Evolutionary conservation across 2,797 vertebrate genomes (phyloP).

Genomic region (Ara ararauna): DNA sequence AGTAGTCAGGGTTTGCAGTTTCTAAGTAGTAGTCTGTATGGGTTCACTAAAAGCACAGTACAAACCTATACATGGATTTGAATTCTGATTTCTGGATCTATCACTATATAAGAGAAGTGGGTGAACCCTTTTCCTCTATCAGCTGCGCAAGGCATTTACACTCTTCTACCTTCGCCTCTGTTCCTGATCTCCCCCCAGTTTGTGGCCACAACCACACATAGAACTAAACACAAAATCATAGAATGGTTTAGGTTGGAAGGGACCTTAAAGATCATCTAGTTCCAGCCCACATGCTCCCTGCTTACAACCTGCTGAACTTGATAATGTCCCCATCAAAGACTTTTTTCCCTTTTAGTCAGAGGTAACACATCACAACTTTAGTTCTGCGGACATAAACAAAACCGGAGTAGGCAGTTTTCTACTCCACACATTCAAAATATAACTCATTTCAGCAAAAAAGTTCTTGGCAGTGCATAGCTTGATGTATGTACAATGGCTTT

Average conservation of each 20-base stretch:
- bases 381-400: background rate
- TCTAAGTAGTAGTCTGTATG: background rate
- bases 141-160: background rate
- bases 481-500: background rate
- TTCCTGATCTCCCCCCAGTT: background rate
- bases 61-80: background rate
- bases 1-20: background rate
- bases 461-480: background rate
- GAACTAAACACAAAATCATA: background rate
- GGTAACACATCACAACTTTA: background rate
- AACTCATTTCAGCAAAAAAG: background rate
- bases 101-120: accelerated
- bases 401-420: background rate
- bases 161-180: background rate
- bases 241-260: background rate
- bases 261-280: background rate
- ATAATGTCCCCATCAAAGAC: background rate
- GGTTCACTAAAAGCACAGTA: background rate
- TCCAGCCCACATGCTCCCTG: background rate
- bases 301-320: background rate
- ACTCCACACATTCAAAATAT: background rate
- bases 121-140: background rate
- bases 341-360: background rate
- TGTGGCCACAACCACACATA: background rate
- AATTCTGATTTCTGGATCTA: background rate